Evolutionary conservation across 2,888 invertebrate species (phyloP).

Genomic region (Neoascia interrupta): DNA sequence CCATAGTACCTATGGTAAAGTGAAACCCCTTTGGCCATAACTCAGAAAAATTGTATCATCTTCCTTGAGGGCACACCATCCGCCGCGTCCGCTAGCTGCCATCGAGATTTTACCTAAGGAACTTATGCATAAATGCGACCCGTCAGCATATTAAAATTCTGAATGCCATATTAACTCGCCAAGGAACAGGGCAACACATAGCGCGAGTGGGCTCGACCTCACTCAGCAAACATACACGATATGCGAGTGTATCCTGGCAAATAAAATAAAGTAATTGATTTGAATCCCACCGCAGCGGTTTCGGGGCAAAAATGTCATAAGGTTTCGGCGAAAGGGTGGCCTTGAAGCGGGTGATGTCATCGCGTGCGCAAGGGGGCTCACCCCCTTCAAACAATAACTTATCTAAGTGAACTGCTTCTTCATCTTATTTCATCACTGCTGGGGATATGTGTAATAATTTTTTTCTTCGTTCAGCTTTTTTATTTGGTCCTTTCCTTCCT

Average conservation of each 20-base stretch:
- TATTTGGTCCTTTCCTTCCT: constrained; percentile 10
- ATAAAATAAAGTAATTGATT: constrained; percentile 71
- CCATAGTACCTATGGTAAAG: not conserved
- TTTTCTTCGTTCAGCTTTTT: constrained; percentile 15
- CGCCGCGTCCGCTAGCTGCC: no score
- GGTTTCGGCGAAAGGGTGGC: constrained; percentile 34
- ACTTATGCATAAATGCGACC: constrained; percentile 39
- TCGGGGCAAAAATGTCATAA: constrained; percentile 31
- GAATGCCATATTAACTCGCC: constrained; percentile 17
- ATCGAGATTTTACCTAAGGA: constrained; percentile 36
- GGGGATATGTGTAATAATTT: constrained; percentile 68
- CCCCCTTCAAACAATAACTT: constrained; percentile 54
- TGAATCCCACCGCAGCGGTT: constrained; percentile 63
- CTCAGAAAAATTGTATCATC: constrained; percentile 38
- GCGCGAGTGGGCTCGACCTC: not conserved
- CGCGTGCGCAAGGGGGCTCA: constrained; percentile 32
- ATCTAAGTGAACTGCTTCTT: constrained; percentile 65
- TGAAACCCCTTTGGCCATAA: constrained; percentile 24
- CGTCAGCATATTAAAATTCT: constrained; percentile 57
- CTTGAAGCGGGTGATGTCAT: constrained; percentile 51
- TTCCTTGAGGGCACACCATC: constrained; percentile 6
- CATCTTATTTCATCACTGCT: constrained; percentile 62
- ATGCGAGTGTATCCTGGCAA: constrained; percentile 47
- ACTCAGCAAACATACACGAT: no score
- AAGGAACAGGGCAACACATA: not conserved